Percentiles rank a stretch among this genome's conserved stretches.
These are phyloP conservation scores for Siniperca obscura DNA, from an alignment of 2,797 vertebrate species.

Conservation along the genomic window DNA sequence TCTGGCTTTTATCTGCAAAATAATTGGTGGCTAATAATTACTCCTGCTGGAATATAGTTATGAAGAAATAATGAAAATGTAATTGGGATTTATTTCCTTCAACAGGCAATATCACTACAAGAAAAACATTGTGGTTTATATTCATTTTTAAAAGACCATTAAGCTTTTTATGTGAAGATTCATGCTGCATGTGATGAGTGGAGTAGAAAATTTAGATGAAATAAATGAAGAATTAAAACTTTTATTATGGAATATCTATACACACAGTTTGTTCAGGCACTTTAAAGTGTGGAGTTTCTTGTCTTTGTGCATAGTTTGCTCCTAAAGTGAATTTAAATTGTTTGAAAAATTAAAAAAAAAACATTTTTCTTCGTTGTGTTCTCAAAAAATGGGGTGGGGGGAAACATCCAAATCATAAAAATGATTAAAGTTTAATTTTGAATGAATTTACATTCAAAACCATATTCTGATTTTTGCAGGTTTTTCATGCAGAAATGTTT, in stretches of 20 bases:
- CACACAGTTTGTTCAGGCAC: neutral
- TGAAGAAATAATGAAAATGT: neutral
- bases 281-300: neutral
- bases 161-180: neutral
- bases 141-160: neutral
- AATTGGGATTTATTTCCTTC: neutral
- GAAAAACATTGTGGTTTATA: neutral
- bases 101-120: neutral
- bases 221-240: neutral
- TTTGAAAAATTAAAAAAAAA: no score
- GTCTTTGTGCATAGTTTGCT: neutral
- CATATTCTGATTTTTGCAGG: neutral
- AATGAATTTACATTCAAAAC: neutral
- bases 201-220: neutral
- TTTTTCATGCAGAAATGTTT: neutral
- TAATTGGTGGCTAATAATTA: conserved; percentile 19
- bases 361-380: no score
- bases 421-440: neutral
- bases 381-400: neutral
- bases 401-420: neutral
- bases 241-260: neutral
- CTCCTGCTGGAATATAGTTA: neutral
- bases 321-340: neutral
- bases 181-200: neutral
- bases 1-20: conserved; percentile 32